phyloP scores from a whole-genome alignment of 2,888 invertebrate genomes.

The Cataglyphis cursor region DNA sequence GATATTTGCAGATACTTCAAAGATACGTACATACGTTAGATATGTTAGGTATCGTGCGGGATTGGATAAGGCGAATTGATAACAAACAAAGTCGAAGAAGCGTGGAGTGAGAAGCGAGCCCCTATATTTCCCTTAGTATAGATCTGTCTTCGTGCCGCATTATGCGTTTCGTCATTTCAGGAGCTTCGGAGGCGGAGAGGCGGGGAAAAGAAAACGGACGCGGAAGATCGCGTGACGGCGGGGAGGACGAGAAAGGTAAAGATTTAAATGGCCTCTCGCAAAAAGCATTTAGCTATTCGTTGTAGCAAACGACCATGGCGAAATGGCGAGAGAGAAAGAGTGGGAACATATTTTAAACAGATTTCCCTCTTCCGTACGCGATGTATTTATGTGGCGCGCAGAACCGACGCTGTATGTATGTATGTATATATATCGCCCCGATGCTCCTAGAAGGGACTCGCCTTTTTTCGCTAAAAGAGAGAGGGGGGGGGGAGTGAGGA shows the following conservation, averaged over 20 bases:
- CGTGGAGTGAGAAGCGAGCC: constrained; percentile 42
- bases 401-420: constrained; percentile 67
- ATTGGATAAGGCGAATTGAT: constrained; percentile 79
- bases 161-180: constrained; percentile 21
- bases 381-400: constrained; percentile 84
- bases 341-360: constrained; percentile 86
- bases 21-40: constrained; percentile 73
- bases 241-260: constrained; percentile 82
- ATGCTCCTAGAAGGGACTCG: constrained; percentile 69
- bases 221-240: constrained; percentile 57
- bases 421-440: constrained; percentile 42
- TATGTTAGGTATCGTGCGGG: constrained; percentile 64
- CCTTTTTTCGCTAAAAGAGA: constrained; percentile 61
- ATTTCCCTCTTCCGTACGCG: constrained; percentile 84
- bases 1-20: constrained; percentile 84
- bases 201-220: constrained; percentile 49
- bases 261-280: constrained; percentile 86
- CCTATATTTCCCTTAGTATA: constrained; percentile 52
- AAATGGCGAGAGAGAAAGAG: constrained; percentile 79
- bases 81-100: constrained; percentile 75
- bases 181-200: constrained; percentile 29
- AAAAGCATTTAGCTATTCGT: constrained; percentile 87
- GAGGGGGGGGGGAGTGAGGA: constrained; percentile 24
- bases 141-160: constrained; percentile 30
- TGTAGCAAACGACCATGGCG: constrained; percentile 86